Percentiles rank a stretch among this genome's conserved stretches.
Evolutionary conservation across 1,140 invertebrate species (phyloP).

Genomic region (Meloidogyne chitwoodi): DNA sequence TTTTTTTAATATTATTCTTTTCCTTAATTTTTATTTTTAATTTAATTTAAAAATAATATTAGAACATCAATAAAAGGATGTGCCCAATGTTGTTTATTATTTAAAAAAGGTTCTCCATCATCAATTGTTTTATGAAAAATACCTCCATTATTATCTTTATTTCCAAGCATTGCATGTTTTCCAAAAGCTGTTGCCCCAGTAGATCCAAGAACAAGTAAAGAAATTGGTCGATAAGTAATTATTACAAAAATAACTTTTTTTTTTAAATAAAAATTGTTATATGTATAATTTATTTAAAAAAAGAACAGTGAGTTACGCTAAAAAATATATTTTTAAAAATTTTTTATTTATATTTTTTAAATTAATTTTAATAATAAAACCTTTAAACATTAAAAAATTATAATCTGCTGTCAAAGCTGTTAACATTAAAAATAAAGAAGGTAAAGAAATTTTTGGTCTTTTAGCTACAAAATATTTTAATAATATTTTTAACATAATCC

Average conservation of each 20-base stretch:
- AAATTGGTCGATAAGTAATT: not conserved
- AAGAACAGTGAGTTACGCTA: too few relatives aligned
- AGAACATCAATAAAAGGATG: not conserved
- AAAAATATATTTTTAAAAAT: too few relatives aligned
- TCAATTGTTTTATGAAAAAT: not conserved
- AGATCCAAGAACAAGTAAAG: not conserved
- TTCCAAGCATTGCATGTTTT: not conserved
- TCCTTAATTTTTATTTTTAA: too few relatives aligned
- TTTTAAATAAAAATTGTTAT: too few relatives aligned
- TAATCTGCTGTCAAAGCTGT: not conserved
- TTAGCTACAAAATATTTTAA: not conserved
- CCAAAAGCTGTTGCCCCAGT: not conserved
- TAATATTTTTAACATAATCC: not conserved
- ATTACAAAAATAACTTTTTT: not conserved
- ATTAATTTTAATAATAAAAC: not conserved
- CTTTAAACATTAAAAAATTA: not conserved
- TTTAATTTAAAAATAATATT: too few relatives aligned
- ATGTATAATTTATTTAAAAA: too few relatives aligned
- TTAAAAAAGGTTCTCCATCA: not conserved
- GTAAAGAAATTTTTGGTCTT: not conserved
- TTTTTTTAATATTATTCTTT: too few relatives aligned
- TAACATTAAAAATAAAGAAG: not conserved
- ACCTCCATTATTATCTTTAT: not conserved
- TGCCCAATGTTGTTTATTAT: not conserved
- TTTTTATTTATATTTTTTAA: too few relatives aligned